Evolutionary conservation across 2,888 invertebrate genomes (phyloP).

Genomic region (Cheiracanthium punctorium): DNA sequence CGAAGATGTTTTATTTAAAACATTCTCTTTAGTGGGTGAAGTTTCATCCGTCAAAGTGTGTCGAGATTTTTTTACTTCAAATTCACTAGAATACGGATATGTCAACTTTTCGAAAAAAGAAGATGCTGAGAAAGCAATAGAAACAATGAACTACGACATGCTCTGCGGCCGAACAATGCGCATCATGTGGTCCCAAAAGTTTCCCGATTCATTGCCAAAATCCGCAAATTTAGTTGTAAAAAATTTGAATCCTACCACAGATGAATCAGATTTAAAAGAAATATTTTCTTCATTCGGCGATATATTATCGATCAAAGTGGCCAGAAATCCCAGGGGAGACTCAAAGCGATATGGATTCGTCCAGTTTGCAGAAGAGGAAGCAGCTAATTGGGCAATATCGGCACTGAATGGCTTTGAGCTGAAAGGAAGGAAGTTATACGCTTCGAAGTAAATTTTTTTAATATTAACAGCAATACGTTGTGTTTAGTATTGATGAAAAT

Average conservation of each 20-base stretch:
- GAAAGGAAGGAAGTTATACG: conserved; percentile 94
- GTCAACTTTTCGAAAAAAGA: conserved; percentile 99
- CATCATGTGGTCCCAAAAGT: conserved; percentile 99
- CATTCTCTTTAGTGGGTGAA: conserved; percentile 98
- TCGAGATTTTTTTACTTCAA: conserved; percentile 96
- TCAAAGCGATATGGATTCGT: conserved; percentile 99
- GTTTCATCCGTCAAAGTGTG: conserved; percentile 99
- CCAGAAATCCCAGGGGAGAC: conserved; percentile 93
- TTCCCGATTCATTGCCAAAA: conserved; percentile 97
- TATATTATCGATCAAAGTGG: conserved; percentile 93
- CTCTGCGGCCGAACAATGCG: conserved; percentile 97
- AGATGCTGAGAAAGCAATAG: conserved; percentile 98
- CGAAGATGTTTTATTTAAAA: conserved; percentile 98
- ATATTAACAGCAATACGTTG: too few relatives aligned
- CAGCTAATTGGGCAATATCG: conserved; percentile 96
- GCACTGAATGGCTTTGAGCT: conserved; percentile 99
- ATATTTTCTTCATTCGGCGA: conserved; percentile 99
- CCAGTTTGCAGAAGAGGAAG: conserved; percentile 98
- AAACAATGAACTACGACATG: conserved; percentile 99
- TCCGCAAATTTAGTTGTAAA: conserved; percentile 99
- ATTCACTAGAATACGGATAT: conserved; percentile 99
- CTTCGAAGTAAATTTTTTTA: conserved; percentile 90
- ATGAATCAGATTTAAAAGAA: conserved; percentile 99
- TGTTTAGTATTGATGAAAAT: too few relatives aligned
- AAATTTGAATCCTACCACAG: conserved; percentile 97